Evolutionary conservation across 2,113 vertebrate genomes (phyloP).

Genomic region (Cebidichthys violaceus): DNA sequence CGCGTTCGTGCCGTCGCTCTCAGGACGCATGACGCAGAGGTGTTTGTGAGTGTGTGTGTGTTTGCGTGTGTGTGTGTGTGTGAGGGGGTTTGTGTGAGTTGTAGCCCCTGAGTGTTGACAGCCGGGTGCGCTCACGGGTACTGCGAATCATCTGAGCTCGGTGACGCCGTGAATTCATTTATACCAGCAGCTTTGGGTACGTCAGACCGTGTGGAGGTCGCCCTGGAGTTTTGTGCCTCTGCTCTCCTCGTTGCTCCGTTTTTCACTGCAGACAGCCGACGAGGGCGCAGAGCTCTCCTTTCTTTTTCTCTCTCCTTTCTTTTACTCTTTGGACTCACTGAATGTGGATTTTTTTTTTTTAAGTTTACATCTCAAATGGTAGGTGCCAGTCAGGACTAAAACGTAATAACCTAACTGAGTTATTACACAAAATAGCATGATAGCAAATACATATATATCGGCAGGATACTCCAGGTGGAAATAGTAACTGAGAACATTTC

Average conservation of each 20-base stretch:
- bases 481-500: not conserved
- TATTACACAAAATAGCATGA: not conserved
- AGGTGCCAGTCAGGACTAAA: not conserved
- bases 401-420: not conserved
- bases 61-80: constrained; percentile 13
- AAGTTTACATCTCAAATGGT: not conserved
- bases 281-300: constrained; percentile 17
- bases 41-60: constrained; percentile 55
- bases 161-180: constrained; percentile 83
- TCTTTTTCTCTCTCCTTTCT: not conserved
- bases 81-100: constrained; percentile 26
- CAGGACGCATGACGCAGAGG: constrained; percentile 82
- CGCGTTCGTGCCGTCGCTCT: constrained; percentile 71
- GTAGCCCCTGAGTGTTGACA: constrained; percentile 62
- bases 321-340: constrained; percentile 18
- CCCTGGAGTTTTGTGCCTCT: constrained; percentile 75
- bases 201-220: constrained; percentile 82
- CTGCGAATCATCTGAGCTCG: constrained; percentile 80
- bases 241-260: constrained; percentile 61
- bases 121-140: constrained; percentile 73
- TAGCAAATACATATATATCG: not conserved
- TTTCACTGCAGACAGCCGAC: constrained; percentile 59
- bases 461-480: not conserved
- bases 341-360: not conserved
- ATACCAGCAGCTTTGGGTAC: constrained; percentile 80